A percentile compares a stretch with the other conserved stretches of the same genome.
Conservation (phyloP, 2,888 invertebrate genomes). For the Cataglyphis livida region DNA sequence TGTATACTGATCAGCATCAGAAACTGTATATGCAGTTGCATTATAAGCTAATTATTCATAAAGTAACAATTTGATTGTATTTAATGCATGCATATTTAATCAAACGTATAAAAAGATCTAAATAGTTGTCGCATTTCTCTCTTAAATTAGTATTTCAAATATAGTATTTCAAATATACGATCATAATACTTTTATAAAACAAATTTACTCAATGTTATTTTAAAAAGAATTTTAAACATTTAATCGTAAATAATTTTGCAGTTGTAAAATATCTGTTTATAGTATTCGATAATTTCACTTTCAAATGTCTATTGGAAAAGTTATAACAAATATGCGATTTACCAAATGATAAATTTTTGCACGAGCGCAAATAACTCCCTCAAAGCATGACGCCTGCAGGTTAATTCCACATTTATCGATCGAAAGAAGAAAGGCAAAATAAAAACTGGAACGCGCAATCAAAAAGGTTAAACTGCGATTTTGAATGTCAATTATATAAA, state of each 20-base stretch:
- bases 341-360: not conserved
- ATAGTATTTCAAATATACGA: not conserved
- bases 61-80: not conserved
- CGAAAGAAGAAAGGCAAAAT: not conserved
- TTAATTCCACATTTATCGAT: constrained; percentile 40
- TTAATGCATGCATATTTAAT: not conserved
- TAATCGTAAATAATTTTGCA: constrained; percentile 8
- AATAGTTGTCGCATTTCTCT: not conserved
- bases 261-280: not conserved
- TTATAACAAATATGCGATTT: constrained; percentile 2
- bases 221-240: not conserved
- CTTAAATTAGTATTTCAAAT: not conserved
- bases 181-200: not conserved
- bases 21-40: constrained; percentile 44
- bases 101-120: not conserved
- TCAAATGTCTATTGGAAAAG: not conserved
- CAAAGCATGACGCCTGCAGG: constrained; percentile 9
- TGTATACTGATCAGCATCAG: constrained; percentile 54
- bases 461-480: constrained; percentile 35
- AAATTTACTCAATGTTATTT: not conserved
- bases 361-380: constrained; percentile 8
- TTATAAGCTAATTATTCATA: constrained; percentile 31
- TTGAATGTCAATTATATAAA: constrained; percentile 37
- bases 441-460: constrained; percentile 29
- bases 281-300: not conserved